phyloP scores from a whole-genome alignment of 64 coral and sea anemone species.

The Stichodactyla helianthus region DNA sequence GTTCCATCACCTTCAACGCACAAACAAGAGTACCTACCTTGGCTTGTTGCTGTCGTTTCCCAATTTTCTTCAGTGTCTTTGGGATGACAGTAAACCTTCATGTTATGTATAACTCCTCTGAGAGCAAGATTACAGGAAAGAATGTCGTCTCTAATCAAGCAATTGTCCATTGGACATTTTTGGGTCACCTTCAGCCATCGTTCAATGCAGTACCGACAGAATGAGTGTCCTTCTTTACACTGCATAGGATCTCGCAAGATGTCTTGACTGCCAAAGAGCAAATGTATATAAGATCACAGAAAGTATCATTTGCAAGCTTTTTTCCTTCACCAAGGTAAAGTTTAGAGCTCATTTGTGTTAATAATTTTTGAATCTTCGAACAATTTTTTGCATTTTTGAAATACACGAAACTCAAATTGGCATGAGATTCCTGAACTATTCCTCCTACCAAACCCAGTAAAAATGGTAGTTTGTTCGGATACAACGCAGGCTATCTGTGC shows the following conservation, averaged over 20 bases:
- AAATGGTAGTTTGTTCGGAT: no score
- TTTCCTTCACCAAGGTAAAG: no score
- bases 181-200: not conserved
- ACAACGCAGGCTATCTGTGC: no score
- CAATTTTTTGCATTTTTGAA: no score
- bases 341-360: no score
- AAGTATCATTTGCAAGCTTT: no score
- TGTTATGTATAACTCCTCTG: not conserved
- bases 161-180: not conserved
- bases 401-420: no score
- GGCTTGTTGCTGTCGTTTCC: not conserved
- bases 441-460: no score
- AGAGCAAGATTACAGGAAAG: not conserved
- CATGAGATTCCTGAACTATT: no score
- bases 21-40: not conserved
- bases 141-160: not conserved
- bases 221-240: not conserved
- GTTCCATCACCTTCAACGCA: not conserved
- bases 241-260: not conserved
- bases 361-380: no score
- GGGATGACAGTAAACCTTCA: not conserved
- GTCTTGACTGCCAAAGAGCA: not conserved
- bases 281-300: no score
- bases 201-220: not conserved
- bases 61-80: not conserved